Evolutionary conservation across 2,113 vertebrate genomes (phyloP).

Genomic region (Etheostoma spectabile): DNA sequence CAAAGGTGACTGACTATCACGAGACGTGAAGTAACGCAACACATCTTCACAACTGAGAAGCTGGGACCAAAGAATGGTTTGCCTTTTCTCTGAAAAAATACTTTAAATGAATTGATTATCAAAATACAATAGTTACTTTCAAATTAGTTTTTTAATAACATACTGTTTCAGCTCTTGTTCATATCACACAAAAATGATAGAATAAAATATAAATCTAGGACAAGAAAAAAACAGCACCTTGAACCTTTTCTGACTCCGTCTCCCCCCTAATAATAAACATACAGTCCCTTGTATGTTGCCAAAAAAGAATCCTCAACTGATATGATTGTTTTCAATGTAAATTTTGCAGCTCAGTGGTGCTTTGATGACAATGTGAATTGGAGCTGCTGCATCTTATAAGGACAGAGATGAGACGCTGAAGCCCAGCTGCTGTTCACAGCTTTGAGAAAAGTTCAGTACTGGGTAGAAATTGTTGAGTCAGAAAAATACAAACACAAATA

Average conservation of each 20-base stretch:
- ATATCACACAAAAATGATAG: neutral
- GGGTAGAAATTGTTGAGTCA: slow-evolving; percentile 54
- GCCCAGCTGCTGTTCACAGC: slow-evolving; percentile 34
- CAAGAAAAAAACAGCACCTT: neutral
- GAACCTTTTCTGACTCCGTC: neutral
- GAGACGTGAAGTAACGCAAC: neutral
- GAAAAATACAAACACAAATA: slow-evolving; percentile 61
- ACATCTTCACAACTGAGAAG: neutral
- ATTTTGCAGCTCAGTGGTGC: slow-evolving; percentile 36
- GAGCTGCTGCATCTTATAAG: slow-evolving; percentile 28
- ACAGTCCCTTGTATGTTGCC: neutral
- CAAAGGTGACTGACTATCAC: neutral
- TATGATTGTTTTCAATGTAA: neutral
- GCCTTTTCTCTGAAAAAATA: too few species aligned
- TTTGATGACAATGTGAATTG: slow-evolving; percentile 29
- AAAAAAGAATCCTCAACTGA: slow-evolving; percentile 1
- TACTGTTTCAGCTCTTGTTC: neutral
- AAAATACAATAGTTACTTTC: neutral
- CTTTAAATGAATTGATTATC: neutral
- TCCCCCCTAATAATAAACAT: neutral
- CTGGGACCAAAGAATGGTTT: too few species aligned
- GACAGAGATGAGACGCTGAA: neutral
- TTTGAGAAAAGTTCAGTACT: slow-evolving; percentile 47
- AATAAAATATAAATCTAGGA: too few species aligned
- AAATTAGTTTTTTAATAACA: neutral